These are phyloP conservation scores for Lasioglossum calceatum DNA, from an alignment of 2,888 invertebrate genomes.

Conservation along the genomic window DNA sequence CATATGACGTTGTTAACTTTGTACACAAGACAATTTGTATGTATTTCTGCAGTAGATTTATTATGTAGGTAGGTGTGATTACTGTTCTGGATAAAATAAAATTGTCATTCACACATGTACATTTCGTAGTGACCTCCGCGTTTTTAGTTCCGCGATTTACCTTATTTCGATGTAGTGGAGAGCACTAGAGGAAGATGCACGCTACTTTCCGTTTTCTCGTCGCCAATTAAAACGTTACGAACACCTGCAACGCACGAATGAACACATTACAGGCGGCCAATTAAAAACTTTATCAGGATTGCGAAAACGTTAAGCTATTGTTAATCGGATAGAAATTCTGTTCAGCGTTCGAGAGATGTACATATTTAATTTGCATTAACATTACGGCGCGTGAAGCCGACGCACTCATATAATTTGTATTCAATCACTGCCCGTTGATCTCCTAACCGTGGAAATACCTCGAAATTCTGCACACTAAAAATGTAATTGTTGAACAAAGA, in stretches of 20 bases:
- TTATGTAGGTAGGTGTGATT: not conserved
- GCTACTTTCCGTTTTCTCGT: not conserved
- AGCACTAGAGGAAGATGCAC: not conserved
- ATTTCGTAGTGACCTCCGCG: not conserved
- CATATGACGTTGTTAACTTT: too few relatives aligned
- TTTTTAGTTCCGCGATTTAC: not conserved
- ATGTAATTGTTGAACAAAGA: not conserved
- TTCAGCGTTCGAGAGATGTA: not conserved
- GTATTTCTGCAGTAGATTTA: not conserved
- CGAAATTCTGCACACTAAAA: not conserved
- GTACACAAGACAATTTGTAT: not conserved
- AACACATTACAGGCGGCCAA: not conserved
- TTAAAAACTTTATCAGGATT: not conserved
- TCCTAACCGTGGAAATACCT: not conserved
- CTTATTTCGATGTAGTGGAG: not conserved
- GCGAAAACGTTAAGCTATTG: constrained; percentile 1
- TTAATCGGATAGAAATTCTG: not conserved
- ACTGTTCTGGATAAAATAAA: not conserved
- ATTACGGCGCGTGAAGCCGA: not conserved
- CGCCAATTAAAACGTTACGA: constrained; percentile 1
- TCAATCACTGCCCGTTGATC: not conserved
- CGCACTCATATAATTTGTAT: not conserved
- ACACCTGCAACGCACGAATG: not conserved
- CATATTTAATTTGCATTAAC: not conserved
- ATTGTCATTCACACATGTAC: not conserved